Base-by-base conservation (phyloP, 2,113 vertebrate species). In the Scatophagus argus region DNA sequence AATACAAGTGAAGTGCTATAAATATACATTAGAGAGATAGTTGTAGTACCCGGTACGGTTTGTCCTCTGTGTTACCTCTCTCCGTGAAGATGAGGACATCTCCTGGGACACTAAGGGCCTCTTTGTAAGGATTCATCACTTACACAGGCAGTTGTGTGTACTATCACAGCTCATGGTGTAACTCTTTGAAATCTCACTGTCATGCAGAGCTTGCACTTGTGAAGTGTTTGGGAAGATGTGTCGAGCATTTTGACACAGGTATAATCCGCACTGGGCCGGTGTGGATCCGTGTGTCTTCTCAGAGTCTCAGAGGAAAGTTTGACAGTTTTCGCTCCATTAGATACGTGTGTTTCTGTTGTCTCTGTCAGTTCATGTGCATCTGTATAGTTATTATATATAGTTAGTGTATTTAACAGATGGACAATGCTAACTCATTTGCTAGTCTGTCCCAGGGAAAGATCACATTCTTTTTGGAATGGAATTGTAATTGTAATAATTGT, bases 11-110 rank as follows among this genome's bases (percentile, higher is more conserved):
- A 83, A 84, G 61, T 21, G 64, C 89, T 93, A 91, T 92, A 93
- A 92, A 94, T 92, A 93, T 86, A 90, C 71, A 90, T 84, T 82
- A 90, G 74, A 91, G 77, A 44, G 78, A 72, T n/a, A 74, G 82
- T 68, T 83, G 39, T 69, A 73, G 84, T 67, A 70, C 79, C 70
- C 73, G 73, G 52, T 36, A 61, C 39, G 62, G 83, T 83, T 81
- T 93, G 92, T 92, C 92, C 92, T 92, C 91, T 84, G 63, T 5
- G 79, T 91, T 93, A 93, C 91, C 92, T 92, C 82, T 86, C 79
- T 87, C 79, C 21, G 46, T 39, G 69, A 91, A 87, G 78, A 88
- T 10, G 87, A 91, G 90, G 90, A 85, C 84, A 89, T 91, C 92
- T 89, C 90, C 82, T 67, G 93, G 92, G 92, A 93, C 84, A 52